Percentiles rank a stretch among this genome's conserved stretches.
Evolutionary conservation across 2,113 vertebrate species (phyloP).

Genomic region (Accipiter virgatus): DNA sequence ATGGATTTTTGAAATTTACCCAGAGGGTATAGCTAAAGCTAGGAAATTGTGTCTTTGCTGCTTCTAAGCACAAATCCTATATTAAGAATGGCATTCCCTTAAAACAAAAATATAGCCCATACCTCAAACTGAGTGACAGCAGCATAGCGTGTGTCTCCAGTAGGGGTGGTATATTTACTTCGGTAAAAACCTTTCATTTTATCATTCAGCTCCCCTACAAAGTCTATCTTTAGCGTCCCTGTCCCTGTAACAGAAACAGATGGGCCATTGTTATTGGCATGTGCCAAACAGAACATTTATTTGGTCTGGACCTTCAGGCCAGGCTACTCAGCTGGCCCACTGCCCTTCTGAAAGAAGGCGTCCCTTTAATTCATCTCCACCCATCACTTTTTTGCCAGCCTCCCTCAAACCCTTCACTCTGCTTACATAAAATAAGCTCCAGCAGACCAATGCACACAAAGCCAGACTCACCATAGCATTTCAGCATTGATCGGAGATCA

Average conservation of each 20-base stretch:
- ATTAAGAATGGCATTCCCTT: not conserved
- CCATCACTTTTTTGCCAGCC: not conserved
- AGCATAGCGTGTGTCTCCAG: slow-evolving; percentile 90
- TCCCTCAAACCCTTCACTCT: not conserved
- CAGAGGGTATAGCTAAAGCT: not conserved
- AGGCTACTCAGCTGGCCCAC: not conserved
- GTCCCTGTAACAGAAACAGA: slow-evolving; percentile 77
- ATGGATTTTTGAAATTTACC: not conserved
- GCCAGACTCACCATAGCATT: not conserved
- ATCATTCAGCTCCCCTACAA: slow-evolving; percentile 96
- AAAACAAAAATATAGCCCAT: not conserved
- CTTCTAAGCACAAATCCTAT: not conserved
- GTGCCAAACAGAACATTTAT: not conserved
- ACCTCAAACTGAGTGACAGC: slow-evolving; percentile 99
- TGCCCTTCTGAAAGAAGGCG: not conserved
- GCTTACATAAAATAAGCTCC: not conserved
- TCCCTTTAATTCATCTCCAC: not conserved
- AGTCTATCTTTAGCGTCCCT: slow-evolving; percentile 93
- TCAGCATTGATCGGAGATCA: not conserved
- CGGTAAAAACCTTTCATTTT: slow-evolving; percentile 99
- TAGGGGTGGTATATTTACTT: slow-evolving; percentile 89
- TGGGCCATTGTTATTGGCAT: not conserved
- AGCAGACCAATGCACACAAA: not conserved
- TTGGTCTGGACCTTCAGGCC: not conserved
- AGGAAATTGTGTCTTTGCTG: not conserved